These are phyloP conservation scores for Haliclona indistincta DNA, from an alignment of 37 sponge, comb jelly and placozoan species.

Conservation along the genomic window DNA sequence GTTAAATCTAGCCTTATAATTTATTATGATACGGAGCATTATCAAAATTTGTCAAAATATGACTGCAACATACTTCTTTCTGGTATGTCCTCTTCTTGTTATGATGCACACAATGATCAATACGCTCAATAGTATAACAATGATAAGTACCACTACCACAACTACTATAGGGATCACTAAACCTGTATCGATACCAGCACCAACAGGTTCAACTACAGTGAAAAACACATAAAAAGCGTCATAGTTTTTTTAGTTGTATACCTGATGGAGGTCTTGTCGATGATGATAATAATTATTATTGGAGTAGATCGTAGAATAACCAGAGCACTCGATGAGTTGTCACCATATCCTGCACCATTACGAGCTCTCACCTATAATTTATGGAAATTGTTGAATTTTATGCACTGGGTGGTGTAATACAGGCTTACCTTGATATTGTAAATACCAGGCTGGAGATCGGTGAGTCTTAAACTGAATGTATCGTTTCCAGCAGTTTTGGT, in stretches of 20 bases:
- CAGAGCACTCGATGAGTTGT: not conserved
- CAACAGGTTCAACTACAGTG: not conserved
- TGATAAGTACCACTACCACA: too few relatives aligned
- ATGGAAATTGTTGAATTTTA: not conserved
- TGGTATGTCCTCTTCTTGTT: too few relatives aligned
- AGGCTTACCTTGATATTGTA: slow-evolving; percentile 26
- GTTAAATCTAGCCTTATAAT: too few relatives aligned
- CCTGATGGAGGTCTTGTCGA: not conserved
- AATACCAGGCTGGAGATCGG: not conserved
- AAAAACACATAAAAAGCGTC: not conserved
- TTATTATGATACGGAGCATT: too few relatives aligned
- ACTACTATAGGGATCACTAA: not conserved
- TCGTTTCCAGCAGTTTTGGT: too few relatives aligned
- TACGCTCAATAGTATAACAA: too few relatives aligned
- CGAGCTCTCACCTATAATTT: slow-evolving; percentile 1
- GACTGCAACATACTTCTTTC: too few relatives aligned
- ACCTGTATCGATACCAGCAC: not conserved
- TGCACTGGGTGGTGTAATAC: not conserved
- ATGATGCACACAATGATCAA: too few relatives aligned
- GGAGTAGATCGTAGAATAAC: not conserved
- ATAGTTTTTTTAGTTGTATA: not conserved
- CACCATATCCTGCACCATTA: not conserved
- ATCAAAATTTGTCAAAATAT: too few relatives aligned
- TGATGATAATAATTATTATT: too few relatives aligned
- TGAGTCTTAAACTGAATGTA: not conserved